Base-by-base conservation (phyloP, 2,888 invertebrate genomes). In the Dolichomitus sp. region DNA sequence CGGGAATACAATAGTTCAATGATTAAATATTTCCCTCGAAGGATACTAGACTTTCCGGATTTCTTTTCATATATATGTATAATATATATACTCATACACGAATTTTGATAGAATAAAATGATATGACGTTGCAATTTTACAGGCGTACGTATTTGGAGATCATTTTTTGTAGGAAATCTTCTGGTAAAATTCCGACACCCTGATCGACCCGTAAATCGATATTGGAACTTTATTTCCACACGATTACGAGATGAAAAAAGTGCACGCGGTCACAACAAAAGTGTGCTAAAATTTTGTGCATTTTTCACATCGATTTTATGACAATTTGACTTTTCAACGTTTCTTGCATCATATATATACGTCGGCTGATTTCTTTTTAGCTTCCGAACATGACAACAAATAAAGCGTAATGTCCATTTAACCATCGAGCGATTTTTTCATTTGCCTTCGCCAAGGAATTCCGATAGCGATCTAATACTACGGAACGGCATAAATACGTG, bases 1-100 rank as follows among this genome's bases (percentile, higher is more conserved):
- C 59, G 52, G 59, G 52, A 76, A 52, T 27, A 30, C 23, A 45
- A 70, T 72, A 45, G 30, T n/a, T 72, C 72, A 40, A 59, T 76
- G 50, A 40, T 7, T 45, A 17, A 76, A 77, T 77, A 45, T 45
- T 66, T 52, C 63, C 61, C 70, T 81, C 68, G 65, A 73, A 65
- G 50, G 30, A 80, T 68, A 48, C 19, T 63, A 17, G 61, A 63
- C 40, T 19, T 19, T 4, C 40, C 40, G 40, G 33, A 59, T 59
- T 33, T 27, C 12, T 11, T 59, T 59, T 37, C 37, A 37, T 37
- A 37, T 37, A 37, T 37, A 37, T 23, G 23, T 37, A 37, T 37
- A 37, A 37, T 6, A 30, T 30, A 33, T 33, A 33, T 33, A 30
- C 4, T 33, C 33, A 30, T 30, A 59, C 33, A 30, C n/a, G n/a